A percentile compares a stretch with the other conserved stretches of the same genome.
These are phyloP conservation scores for Pteronotus mesoamericanus DNA, from an alignment of 2,797 vertebrate species.

Conservation along the genomic window DNA sequence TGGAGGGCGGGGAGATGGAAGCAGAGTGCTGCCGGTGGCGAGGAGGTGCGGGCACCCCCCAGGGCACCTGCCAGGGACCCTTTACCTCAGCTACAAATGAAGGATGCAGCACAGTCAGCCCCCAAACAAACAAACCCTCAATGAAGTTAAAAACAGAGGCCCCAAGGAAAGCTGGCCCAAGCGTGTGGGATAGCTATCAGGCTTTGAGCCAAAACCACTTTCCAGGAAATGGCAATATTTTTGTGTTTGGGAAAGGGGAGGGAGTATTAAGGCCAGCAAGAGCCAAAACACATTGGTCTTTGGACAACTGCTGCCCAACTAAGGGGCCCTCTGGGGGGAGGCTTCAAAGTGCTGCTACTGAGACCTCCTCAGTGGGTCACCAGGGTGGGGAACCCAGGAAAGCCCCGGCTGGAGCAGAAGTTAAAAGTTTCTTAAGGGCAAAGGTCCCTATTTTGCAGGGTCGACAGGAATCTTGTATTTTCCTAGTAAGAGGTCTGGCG, in stretches of 20 bases:
- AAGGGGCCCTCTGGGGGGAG: not conserved
- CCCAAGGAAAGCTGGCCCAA: not conserved
- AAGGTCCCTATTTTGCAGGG: not conserved
- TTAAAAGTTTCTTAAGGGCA: not conserved
- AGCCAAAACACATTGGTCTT: constrained; percentile 34
- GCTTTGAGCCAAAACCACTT: constrained; percentile 61
- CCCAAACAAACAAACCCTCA: constrained; percentile 1
- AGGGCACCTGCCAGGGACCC: not conserved
- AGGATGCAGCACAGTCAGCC: not conserved
- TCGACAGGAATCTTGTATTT: constrained; percentile 2
- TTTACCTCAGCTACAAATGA: not conserved
- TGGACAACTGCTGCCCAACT: not conserved
- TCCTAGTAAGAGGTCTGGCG: not conserved
- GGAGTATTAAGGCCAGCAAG: not conserved
- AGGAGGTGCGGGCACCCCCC: not conserved
- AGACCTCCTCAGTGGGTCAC: not conserved
- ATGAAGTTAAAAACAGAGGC: constrained; percentile 40
- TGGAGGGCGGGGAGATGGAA: not conserved
- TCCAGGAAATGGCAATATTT: constrained; percentile 66
- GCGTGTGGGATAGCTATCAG: constrained; percentile 47
- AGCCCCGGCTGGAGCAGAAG: not conserved
- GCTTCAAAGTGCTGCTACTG: not conserved
- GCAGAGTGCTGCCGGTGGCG: not conserved
- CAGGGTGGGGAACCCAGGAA: not conserved
- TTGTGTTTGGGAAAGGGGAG: constrained; percentile 34